Conservation (phyloP, 64 coral and sea anemone species). For the Anthopleura sola region DNA sequence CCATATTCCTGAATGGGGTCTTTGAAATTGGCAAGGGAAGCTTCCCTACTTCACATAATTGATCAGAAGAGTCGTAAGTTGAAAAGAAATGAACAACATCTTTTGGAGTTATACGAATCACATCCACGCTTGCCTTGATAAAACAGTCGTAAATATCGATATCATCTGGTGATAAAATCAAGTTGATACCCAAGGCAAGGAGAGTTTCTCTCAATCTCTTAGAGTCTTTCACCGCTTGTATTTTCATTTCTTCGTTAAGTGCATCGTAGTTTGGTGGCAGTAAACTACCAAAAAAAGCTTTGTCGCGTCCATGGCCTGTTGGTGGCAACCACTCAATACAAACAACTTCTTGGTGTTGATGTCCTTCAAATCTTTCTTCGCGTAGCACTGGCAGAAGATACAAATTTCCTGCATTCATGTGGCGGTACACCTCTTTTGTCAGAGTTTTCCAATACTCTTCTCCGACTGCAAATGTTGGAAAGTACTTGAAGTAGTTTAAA, state of each 20-base stretch:
- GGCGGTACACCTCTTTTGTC: constrained; percentile 37
- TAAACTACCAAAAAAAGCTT: constrained; percentile 60
- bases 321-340: constrained; percentile 54
- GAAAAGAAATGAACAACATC: constrained; percentile 30
- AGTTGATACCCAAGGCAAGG: constrained; percentile 34
- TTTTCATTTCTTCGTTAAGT: neutral
- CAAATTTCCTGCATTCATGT: constrained; percentile 25
- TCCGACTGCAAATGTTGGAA: neutral
- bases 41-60: neutral
- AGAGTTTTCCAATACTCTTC: constrained; percentile 35
- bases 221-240: neutral
- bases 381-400: constrained; percentile 62
- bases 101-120: constrained; percentile 13
- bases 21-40: constrained; percentile 15
- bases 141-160: neutral
- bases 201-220: constrained; percentile 30
- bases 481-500: neutral
- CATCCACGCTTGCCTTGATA: constrained; percentile 18
- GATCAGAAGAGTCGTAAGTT: neutral
- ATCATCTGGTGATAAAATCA: neutral
- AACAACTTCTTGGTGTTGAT: neutral
- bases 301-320: constrained; percentile 19
- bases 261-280: neutral
- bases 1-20: constrained; percentile 16
- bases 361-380: no score